Evolutionary conservation across 2,888 invertebrate species (phyloP), one percentile per base, ranked within the genome.

Genomic region (Mystacides longicornis): DNA sequence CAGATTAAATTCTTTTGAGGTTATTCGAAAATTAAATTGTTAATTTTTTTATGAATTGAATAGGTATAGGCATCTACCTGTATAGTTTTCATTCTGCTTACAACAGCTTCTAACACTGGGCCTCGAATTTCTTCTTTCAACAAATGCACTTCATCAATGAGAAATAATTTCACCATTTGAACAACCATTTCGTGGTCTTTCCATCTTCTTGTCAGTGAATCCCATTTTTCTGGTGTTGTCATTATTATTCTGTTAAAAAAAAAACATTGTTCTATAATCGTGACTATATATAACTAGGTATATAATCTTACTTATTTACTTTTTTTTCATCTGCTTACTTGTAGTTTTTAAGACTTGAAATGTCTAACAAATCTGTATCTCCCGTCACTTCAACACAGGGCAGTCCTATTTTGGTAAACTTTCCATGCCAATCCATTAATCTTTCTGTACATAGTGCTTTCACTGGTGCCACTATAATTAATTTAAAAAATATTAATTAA

Each of bases 211-310:
- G 89, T 89, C 63, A 90, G 66, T 63, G 86, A 84, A 68, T 91
- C 90, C 89, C 89, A 90, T 71, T 90, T 90, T 69, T 90, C 90
- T 0, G 90, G 90, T 1, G 91, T 91, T 2, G 89, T 88, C 64
- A 89, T 80, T 63, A 90, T 81, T 49, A 86, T 71, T 65, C 87
- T 80, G 56, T 71, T 72, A 58, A 49, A 33, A 54, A 22, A 37
- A 31, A 2, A 23, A 49, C 7, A 43, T 18, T 14, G 18, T 23
- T 16, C 23, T 7, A 22, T 14, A 9, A 7, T 33, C 11, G 3
- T 19, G 31, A 31, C 31, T 31, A 14, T 31, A 7, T 27, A 43
- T 43, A 11, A 11, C 16, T 43, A 16, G 16, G 43, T 43, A n/a
- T 14, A 16, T 43, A 16, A 43, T 18, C 43, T 43, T 16, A 5